Evolutionary conservation across 1,140 invertebrate species (phyloP), one percentile per base, ranked within the genome.

Genomic region (Pseudomyrmex flavicornis): DNA sequence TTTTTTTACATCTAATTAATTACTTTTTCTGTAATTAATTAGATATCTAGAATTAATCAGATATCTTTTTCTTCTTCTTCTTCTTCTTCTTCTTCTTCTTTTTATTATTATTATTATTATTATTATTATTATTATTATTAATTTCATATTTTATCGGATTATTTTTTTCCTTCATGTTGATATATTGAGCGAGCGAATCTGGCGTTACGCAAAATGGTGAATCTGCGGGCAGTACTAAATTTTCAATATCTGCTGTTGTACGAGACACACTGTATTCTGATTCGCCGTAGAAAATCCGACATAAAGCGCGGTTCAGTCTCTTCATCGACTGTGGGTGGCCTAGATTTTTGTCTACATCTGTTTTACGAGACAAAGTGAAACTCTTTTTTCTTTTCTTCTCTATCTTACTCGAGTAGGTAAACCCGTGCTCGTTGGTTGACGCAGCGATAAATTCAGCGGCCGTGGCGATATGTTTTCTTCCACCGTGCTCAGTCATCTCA

Each of bases 361-460:
- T 74, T 54, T 79, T 63, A 12, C 74, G 54, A 68, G 10, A 35
- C 35, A 35, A 10, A 52, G 61, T 22, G 61, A 68, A 58, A n/a
- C 13, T 50, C 13, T 56, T 44, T 56, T 22, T 22, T 46, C 69
- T 80, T 58, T 56, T 59, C 12, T 12, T 54, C 12, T 65, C 56
- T 44, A 82, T 74, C 20, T 52, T 52, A 56, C 69, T 58, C 48
- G 66, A 79, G 69, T 74, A 66, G 56, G 50, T 50, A 63, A 73
- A 86, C 48, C 73, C 44, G 61, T 9, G 48, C 26, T 35, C 54
- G 26, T 8, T n/a, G 48, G 13, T 65, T 54, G 50, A 75, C 69
- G 74, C 54, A 46, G 58, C 56, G 85, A 87, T 88, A 84, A 80
- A 80, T 88, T 74, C 17, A 56, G 10, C 48, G 7, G 17, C 50